Evolutionary conservation across 2,888 invertebrate genomes (phyloP).

Genomic region (Lamproptera curius): DNA sequence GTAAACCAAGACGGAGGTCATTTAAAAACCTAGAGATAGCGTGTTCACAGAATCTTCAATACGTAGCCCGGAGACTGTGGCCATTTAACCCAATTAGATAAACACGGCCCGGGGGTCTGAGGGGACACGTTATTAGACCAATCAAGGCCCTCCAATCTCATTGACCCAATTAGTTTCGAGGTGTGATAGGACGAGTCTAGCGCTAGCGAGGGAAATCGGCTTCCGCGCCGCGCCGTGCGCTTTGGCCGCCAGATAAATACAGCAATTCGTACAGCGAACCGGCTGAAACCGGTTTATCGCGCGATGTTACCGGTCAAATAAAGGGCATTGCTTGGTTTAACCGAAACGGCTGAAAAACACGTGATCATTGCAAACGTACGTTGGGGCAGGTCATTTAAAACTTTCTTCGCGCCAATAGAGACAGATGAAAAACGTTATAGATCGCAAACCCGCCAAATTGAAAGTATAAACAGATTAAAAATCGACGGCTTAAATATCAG

Average conservation of each 20-base stretch:
- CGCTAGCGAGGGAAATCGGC: conserved; percentile 9
- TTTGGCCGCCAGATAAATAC: neutral
- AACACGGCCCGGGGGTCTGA: conserved; percentile 30
- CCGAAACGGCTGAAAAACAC: no score
- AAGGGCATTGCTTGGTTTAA: no score
- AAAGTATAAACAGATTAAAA: no score
- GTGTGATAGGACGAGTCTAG: conserved; percentile 36
- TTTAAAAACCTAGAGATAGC: no score
- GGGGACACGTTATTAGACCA: conserved; percentile 21
- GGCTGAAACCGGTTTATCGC: neutral
- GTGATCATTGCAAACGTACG: neutral
- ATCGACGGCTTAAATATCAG: no score
- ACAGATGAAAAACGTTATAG: no score
- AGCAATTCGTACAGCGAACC: neutral
- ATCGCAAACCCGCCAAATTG: no score
- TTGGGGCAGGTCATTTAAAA: conserved; percentile 24
- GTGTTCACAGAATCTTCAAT: no score
- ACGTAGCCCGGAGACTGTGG: conserved; percentile 20
- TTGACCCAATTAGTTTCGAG: conserved; percentile 57
- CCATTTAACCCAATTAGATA: conserved; percentile 65
- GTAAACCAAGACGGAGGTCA: no score
- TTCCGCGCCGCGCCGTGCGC: neutral
- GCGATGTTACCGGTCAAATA: no score
- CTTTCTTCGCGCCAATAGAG: no score
- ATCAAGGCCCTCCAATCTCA: conserved; percentile 59